Conservation (phyloP, 92 coral and sea anemone species). For the Parazoanthus swiftii region DNA sequence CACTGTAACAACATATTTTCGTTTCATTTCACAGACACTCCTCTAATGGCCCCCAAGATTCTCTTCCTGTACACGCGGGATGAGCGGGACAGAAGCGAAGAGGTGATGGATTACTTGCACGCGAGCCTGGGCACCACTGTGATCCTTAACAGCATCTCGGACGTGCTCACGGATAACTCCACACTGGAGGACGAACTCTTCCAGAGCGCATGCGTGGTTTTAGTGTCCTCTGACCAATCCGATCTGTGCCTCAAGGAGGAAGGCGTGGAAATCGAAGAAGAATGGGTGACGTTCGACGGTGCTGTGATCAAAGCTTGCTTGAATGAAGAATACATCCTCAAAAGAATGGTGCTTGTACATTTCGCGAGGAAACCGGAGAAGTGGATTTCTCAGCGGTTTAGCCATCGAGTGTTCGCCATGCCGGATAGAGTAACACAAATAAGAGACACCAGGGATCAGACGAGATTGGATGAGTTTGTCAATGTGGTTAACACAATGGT, state of each 20-base stretch:
- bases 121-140: constrained; percentile 31
- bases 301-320: constrained; percentile 38
- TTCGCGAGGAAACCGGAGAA: constrained; percentile 35
- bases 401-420: constrained; percentile 35
- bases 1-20: neutral
- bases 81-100: constrained; percentile 44
- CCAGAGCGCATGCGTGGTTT: constrained; percentile 40
- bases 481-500: constrained; percentile 32
- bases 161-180: constrained; percentile 35
- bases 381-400: constrained; percentile 37
- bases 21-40: neutral
- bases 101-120: constrained; percentile 42
- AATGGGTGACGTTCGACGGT: constrained; percentile 29
- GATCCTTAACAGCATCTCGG: constrained; percentile 40
- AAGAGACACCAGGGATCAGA: constrained; percentile 25
- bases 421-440: constrained; percentile 2
- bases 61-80: constrained; percentile 38
- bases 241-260: constrained; percentile 26
- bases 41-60: constrained; percentile 30
- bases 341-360: constrained; percentile 31
- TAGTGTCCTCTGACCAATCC: constrained; percentile 36
- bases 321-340: constrained; percentile 30
- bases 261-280: constrained; percentile 25
- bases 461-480: constrained; percentile 34
- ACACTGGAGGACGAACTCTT: constrained; percentile 44